Conservation (phyloP, 2,797 vertebrate genomes). For the Natrix natrix region DNA sequence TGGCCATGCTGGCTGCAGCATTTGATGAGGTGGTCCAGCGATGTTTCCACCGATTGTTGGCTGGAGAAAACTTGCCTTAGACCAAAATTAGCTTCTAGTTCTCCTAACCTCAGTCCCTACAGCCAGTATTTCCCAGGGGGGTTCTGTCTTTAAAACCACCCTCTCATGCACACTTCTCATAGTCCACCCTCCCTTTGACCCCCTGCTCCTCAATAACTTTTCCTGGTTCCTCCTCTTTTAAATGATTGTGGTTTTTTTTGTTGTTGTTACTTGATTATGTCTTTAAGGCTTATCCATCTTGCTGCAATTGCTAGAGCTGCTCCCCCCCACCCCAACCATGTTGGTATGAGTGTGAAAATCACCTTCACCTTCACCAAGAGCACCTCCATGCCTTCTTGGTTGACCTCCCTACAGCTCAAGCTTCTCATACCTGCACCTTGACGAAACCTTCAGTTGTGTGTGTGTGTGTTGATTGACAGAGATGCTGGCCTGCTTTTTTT, state of each 20-base stretch:
- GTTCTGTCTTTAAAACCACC: not conserved
- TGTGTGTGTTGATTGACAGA: not conserved
- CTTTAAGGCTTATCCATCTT: not conserved
- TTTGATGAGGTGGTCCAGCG: not conserved
- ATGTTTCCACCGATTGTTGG: not conserved
- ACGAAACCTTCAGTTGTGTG: not conserved
- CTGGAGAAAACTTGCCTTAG: not conserved
- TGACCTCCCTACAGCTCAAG: not conserved
- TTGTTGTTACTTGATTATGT: not conserved
- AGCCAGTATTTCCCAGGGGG: not conserved
- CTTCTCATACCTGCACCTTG: not conserved
- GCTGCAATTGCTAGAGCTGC: not conserved
- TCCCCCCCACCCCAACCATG: not conserved
- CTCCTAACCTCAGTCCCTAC: not conserved
- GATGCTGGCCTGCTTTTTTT: not conserved
- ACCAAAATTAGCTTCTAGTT: conserved; percentile 3
- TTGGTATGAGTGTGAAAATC: not conserved
- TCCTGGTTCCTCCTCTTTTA: conserved; percentile 10
- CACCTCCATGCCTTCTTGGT: not conserved
- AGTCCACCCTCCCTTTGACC: not conserved
- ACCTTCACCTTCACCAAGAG: not conserved
- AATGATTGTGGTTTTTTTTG: not conserved
- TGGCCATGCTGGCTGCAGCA: not conserved
- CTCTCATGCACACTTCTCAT: not conserved
- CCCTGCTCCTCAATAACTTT: not conserved